phyloP scores from a whole-genome alignment of 2,888 invertebrate species.

The Gasteruption jaculator region DNA sequence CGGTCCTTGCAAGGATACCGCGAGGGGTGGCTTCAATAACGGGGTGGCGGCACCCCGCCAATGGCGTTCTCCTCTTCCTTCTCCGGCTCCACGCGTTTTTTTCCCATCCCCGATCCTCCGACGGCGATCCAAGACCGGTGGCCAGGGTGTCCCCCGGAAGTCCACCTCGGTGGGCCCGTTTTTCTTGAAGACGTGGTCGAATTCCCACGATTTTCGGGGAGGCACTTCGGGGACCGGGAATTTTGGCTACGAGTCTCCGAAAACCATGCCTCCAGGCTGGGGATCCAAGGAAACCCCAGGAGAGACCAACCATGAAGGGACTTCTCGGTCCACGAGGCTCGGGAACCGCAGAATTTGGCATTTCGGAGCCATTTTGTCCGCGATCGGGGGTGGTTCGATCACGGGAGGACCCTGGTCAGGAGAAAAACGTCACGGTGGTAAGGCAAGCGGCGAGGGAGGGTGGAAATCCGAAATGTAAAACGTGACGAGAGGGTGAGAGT shows the following conservation, averaged over 20 bases:
- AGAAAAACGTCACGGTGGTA: neutral
- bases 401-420: neutral
- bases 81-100: no score
- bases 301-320: no score
- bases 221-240: no score
- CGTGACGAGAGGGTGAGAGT: neutral
- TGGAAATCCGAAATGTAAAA: neutral
- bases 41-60: conserved; percentile 21
- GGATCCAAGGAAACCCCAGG: no score
- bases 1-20: conserved; percentile 33
- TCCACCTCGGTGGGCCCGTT: neutral
- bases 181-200: neutral
- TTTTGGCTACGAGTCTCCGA: no score
- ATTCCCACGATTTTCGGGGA: no score
- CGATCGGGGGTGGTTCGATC: neutral
- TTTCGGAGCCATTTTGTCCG: neutral
- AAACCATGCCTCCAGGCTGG: no score
- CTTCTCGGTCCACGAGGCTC: no score
- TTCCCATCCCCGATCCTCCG: no score
- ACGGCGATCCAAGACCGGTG: no score
- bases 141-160: neutral
- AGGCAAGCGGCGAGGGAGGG: neutral
- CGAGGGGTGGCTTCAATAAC: conserved; percentile 20
- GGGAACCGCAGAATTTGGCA: neutral
- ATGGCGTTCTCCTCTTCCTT: no score